Percentiles rank a stretch among this genome's conserved stretches.
phyloP scores from a whole-genome alignment of 2,888 invertebrate genomes.

The Geotrupes spiniger region DNA sequence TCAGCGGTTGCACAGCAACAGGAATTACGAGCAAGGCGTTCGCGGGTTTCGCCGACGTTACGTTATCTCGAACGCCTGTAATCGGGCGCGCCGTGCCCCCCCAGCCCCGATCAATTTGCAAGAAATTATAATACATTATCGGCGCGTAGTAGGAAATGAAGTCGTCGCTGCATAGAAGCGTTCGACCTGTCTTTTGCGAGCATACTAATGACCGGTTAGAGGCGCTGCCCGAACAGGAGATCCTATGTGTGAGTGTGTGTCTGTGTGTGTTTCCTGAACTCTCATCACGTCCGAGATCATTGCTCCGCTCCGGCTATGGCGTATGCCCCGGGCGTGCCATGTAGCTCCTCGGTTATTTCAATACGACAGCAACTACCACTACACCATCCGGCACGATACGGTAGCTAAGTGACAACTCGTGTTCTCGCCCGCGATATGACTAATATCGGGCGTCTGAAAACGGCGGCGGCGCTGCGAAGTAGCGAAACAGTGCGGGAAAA shows the following conservation, averaged over 20 bases:
- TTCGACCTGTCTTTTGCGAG: slow-evolving; percentile 9
- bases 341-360: slow-evolving; percentile 6
- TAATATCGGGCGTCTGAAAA: no score
- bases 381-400: slow-evolving; percentile 1
- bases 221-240: slow-evolving; percentile 4
- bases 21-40: no score
- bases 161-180: slow-evolving; percentile 1
- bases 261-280: slow-evolving; percentile 4
- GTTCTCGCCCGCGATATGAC: background rate
- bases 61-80: no score
- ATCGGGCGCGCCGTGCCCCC: no score
- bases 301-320: slow-evolving; percentile 4
- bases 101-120: no score
- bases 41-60: no score
- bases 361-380: background rate
- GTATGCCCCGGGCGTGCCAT: background rate
- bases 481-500: no score
- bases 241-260: no score
- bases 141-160: slow-evolving; percentile 1
- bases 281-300: slow-evolving; percentile 8
- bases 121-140: no score
- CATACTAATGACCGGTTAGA: slow-evolving; percentile 10
- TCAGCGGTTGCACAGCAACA: no score
- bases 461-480: no score
- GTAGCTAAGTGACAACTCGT: slow-evolving; percentile 5